Conservation (phyloP, 1,140 invertebrate genomes). For the Leptinotarsa texana region DNA sequence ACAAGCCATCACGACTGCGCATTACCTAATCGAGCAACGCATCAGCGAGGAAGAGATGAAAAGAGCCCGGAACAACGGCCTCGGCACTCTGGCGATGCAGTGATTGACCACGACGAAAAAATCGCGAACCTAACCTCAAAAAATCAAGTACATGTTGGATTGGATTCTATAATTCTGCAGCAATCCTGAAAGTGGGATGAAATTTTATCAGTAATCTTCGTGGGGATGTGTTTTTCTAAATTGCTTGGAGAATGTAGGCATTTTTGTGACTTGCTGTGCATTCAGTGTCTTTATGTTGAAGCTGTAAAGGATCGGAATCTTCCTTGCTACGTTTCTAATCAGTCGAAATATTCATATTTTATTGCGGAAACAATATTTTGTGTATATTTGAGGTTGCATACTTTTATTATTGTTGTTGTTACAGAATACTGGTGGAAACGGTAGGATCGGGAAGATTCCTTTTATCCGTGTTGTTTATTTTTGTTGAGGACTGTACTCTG, state of each 20-base stretch:
- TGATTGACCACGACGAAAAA: conserved; percentile 40
- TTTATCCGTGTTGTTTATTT: conserved; percentile 9
- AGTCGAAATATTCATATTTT: too few species aligned
- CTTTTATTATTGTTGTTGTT: neutral
- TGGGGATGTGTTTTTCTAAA: conserved; percentile 4
- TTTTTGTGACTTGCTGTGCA: conserved; percentile 14
- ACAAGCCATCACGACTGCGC: conserved; percentile 85
- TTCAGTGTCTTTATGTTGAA: neutral
- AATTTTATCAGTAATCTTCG: conserved; percentile 8
- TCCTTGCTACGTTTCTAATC: neutral
- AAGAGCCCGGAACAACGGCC: conserved; percentile 84
- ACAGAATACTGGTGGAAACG: neutral
- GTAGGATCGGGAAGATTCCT: neutral
- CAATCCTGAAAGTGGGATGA: neutral
- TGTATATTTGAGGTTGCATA: neutral
- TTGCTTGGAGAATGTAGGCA: conserved; percentile 24
- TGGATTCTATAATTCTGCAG: neutral
- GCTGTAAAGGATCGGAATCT: neutral
- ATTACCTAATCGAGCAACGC: conserved; percentile 93
- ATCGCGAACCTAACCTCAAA: conserved; percentile 1
- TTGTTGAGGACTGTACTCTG: conserved; percentile 16
- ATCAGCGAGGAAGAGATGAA: conserved; percentile 94
- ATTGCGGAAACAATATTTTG: neutral
- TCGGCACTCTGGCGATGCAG: conserved; percentile 66
- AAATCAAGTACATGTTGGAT: conserved; percentile 13